Evolutionary conservation across 2,797 vertebrate genomes (phyloP).

Genomic region (Buceros bicornis): DNA sequence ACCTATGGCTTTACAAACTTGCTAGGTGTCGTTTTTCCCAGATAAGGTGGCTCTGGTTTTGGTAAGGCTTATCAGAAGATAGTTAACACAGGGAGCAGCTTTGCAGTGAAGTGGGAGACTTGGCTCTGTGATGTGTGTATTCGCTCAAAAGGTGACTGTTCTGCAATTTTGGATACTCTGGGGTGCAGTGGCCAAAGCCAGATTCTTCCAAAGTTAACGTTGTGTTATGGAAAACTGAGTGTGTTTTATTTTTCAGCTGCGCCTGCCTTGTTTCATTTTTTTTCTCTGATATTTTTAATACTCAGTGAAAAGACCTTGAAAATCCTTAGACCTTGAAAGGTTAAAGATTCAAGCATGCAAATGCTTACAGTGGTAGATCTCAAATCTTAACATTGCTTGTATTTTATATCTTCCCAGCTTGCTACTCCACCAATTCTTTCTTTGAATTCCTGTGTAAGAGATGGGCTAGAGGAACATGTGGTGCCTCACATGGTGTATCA

Average conservation of each 20-base stretch:
- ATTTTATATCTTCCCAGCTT: background rate
- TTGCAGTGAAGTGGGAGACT: background rate
- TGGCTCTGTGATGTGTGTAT: background rate
- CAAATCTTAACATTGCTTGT: background rate
- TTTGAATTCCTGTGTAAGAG: background rate
- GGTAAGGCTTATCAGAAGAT: conserved; percentile 28
- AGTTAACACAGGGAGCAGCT: background rate
- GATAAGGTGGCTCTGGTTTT: conserved; percentile 66
- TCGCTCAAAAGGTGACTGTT: conserved; percentile 39
- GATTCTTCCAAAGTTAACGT: background rate
- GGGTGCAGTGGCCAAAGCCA: background rate
- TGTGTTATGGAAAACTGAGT: background rate
- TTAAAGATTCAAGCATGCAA: background rate
- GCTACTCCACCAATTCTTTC: background rate
- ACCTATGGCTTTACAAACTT: background rate
- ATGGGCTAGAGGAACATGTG: rapidly evolving
- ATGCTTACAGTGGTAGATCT: background rate
- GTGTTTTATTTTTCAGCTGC: background rate
- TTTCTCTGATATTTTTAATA: background rate
- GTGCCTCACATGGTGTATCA: background rate
- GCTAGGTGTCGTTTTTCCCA: conserved; percentile 55
- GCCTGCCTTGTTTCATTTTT: background rate
- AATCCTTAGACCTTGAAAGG: background rate
- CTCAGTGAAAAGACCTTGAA: background rate
- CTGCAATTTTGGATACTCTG: conserved; percentile 65